Base-by-base conservation (phyloP, 2,888 invertebrate species). In the Anorthoa munda region DNA sequence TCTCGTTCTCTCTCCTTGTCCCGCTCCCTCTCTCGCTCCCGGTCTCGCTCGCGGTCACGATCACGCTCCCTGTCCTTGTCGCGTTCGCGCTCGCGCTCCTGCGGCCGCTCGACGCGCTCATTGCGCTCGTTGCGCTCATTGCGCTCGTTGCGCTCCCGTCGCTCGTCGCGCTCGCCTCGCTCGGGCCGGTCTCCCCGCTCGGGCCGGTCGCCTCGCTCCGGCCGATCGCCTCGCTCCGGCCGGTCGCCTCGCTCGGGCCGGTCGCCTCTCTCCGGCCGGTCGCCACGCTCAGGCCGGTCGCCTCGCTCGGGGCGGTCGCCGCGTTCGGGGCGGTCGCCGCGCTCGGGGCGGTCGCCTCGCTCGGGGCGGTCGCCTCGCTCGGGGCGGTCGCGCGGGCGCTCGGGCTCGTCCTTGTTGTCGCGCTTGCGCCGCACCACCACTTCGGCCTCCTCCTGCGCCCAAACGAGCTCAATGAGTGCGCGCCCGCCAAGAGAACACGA, bases 391-490 rank as follows among this genome's bases (percentile, higher is more conserved):
- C 88, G 79, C n/a, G 76, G 48, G 9, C 88, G 80, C 64, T 82
- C 89, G 4, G 84, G 73, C 9, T 91, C 90, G 78, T 92, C 92
- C 84, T 93, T 91, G 80, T 86, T 83, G 87, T 93, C 92, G 65
- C 96, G 94, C 95, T 97, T 97, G 86, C 96, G 93, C 4, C 96
- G 93, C 89, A 95, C 94, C 86, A 96, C 94, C 86, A 97, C 97
- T 81, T 97, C 97, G 79, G 97, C 97, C 91, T 97, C 97, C 92
- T 98, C 97, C 97, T 98, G 98, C 93, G 84, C 84, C 88, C 89
- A 89, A 90, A 90, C 86, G 74, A n/a, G n/a, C 4, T 46, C 21
- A 23, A 72, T 88, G 74, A 87, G 79, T 67, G 55, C 15, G 69
- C 69, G 66, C 64, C 48, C 51, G 58, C 59, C 61, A 58, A 61